Percentiles rank a stretch among this genome's conserved stretches.
Conservation (phyloP, 2,888 invertebrate species). For the Protophormia terraenovae region DNA sequence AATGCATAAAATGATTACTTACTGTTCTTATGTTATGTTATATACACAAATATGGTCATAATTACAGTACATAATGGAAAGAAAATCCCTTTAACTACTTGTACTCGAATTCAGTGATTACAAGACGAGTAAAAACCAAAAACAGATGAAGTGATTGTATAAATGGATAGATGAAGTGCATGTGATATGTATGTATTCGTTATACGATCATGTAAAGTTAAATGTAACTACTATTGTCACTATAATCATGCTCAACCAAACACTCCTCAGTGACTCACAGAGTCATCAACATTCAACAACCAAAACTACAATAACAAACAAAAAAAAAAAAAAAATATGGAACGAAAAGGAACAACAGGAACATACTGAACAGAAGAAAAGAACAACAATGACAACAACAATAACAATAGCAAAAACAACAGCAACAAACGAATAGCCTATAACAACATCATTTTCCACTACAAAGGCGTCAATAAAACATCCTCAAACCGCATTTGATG, state of each 20-base stretch:
- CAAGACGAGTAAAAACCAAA: background rate
- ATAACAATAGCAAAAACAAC: background rate
- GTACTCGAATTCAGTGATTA: background rate
- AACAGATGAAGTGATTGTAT: background rate
- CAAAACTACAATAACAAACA: background rate
- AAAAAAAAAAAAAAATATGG: background rate
- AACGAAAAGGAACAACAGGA: background rate
- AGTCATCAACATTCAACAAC: background rate
- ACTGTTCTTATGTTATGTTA: background rate
- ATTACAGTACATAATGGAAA: slow-evolving; percentile 29
- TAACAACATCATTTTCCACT: slow-evolving; percentile 56
- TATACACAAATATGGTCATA: background rate
- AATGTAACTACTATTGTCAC: slow-evolving; percentile 41
- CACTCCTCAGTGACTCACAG: background rate
- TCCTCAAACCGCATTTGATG: slow-evolving; percentile 57
- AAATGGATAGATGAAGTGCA: background rate
- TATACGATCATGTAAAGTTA: slow-evolving; percentile 25
- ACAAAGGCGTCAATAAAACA: slow-evolving; percentile 59
- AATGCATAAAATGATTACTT: too few species aligned
- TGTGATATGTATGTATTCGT: background rate
- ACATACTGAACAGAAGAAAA: background rate
- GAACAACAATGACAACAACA: background rate
- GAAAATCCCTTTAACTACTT: slow-evolving; percentile 6
- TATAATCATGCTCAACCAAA: background rate
- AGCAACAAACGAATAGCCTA: slow-evolving; percentile 43